Conservation (phyloP, 2,113 vertebrate genomes). For the Dipodomys merriami region DNA sequence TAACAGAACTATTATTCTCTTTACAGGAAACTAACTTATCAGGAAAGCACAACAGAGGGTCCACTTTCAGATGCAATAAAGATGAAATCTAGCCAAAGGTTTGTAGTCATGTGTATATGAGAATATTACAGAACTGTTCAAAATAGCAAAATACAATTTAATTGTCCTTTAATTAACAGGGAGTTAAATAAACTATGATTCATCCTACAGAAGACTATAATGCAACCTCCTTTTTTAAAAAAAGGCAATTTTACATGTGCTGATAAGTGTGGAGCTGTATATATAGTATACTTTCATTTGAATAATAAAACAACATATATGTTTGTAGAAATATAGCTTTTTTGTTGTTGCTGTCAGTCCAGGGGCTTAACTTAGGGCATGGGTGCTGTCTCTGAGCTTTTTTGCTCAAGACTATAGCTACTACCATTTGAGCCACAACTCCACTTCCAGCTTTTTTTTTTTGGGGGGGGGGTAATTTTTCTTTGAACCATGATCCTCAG, state of each 20-base stretch:
- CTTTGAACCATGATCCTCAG: too few species aligned
- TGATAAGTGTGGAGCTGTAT: neutral
- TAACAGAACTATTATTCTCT: neutral
- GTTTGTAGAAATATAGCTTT: neutral
- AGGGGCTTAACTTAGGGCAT: too few species aligned
- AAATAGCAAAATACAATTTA: constrained; percentile 27
- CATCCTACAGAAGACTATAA: neutral
- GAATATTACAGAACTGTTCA: neutral
- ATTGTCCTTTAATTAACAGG: neutral
- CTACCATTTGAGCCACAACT: too few species aligned
- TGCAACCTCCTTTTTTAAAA: neutral
- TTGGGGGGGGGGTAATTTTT: too few species aligned
- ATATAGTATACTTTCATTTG: neutral
- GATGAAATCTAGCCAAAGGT: constrained; percentile 37
- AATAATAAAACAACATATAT: constrained; percentile 4
- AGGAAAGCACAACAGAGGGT: neutral
- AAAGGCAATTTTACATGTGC: neutral
- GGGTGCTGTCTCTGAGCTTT: too few species aligned
- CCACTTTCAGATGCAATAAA: constrained; percentile 41
- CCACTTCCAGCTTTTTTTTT: too few species aligned
- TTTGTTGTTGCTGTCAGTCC: too few species aligned
- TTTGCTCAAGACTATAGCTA: too few species aligned
- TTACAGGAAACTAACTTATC: neutral
- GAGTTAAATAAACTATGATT: neutral
- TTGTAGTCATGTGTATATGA: neutral